These are phyloP conservation scores for Marronus borbonicus DNA, from an alignment of 2,888 invertebrate species.

Conservation along the genomic window DNA sequence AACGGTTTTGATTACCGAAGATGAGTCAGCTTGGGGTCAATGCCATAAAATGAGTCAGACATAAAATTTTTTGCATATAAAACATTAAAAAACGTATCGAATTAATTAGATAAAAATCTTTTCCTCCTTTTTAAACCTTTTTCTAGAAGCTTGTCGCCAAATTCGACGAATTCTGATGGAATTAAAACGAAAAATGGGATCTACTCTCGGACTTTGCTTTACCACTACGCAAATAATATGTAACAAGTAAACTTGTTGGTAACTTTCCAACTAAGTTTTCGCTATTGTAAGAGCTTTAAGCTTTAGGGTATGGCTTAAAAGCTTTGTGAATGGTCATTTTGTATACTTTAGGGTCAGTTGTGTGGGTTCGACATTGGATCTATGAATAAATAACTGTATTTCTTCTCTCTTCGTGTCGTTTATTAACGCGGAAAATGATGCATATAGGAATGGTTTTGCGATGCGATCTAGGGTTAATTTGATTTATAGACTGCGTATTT, in stretches of 20 bases:
- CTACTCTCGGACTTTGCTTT: no score
- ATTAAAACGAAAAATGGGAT: no score
- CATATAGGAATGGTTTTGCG: conserved; percentile 14
- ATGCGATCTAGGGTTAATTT: no score
- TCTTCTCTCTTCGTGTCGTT: conserved; percentile 49
- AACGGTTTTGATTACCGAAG: conserved; percentile 4
- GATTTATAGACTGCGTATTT: neutral
- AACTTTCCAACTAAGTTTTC: neutral
- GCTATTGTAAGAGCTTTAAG: neutral
- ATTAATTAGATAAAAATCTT: conserved; percentile 7
- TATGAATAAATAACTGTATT: conserved; percentile 52
- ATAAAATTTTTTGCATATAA: conserved; percentile 13
- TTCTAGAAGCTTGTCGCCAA: no score
- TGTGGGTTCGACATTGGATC: conserved; percentile 54
- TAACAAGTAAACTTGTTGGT: no score
- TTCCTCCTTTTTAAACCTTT: no score
- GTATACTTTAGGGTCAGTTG: conserved; percentile 52
- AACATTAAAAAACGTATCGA: neutral
- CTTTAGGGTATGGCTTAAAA: conserved; percentile 29
- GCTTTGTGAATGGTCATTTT: conserved; percentile 48
- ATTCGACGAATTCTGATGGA: no score
- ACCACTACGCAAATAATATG: no score
- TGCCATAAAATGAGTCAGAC: conserved; percentile 25
- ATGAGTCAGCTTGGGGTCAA: conserved; percentile 23
- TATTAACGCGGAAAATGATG: conserved; percentile 46